These are phyloP conservation scores for Leuctra nigra DNA, from an alignment of 2,888 invertebrate genomes.

Conservation along the genomic window DNA sequence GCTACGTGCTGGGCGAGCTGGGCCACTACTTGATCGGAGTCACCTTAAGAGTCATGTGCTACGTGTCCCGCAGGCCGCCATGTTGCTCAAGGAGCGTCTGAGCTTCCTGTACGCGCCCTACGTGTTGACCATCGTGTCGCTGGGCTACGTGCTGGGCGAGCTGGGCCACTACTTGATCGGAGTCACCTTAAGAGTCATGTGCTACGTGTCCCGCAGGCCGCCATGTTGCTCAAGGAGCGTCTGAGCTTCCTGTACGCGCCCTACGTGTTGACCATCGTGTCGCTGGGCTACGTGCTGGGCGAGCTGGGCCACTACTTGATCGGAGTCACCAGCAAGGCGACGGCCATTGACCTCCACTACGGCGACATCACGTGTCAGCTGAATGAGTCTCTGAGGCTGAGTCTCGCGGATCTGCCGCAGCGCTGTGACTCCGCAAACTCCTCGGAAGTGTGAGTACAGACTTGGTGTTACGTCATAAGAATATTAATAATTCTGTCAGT, in stretches of 20 bases:
- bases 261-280: slow-evolving; percentile 72
- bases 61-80: not conserved
- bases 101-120: slow-evolving; percentile 68
- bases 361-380: slow-evolving; percentile 81
- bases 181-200: too few relatives aligned
- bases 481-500: not conserved
- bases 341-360: slow-evolving; percentile 76
- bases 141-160: slow-evolving; percentile 81
- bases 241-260: slow-evolving; percentile 65
- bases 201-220: too few relatives aligned
- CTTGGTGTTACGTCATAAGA: not conserved
- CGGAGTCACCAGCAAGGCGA: slow-evolving; percentile 80
- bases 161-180: slow-evolving; percentile 84
- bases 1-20: slow-evolving; percentile 79
- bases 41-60: too few relatives aligned
- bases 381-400: slow-evolving; percentile 55
- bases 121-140: slow-evolving; percentile 68
- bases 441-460: slow-evolving; percentile 44
- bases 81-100: slow-evolving; percentile 45
- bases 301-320: slow-evolving; percentile 85
- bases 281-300: slow-evolving; percentile 76
- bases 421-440: slow-evolving; percentile 51
- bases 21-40: slow-evolving; percentile 79
- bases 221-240: slow-evolving; percentile 41
- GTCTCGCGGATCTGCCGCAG: slow-evolving; percentile 45